Evolutionary conservation across 2,888 invertebrate genomes (phyloP), one percentile per base, ranked within the genome.

Genomic region (Melipona bicolor): DNA sequence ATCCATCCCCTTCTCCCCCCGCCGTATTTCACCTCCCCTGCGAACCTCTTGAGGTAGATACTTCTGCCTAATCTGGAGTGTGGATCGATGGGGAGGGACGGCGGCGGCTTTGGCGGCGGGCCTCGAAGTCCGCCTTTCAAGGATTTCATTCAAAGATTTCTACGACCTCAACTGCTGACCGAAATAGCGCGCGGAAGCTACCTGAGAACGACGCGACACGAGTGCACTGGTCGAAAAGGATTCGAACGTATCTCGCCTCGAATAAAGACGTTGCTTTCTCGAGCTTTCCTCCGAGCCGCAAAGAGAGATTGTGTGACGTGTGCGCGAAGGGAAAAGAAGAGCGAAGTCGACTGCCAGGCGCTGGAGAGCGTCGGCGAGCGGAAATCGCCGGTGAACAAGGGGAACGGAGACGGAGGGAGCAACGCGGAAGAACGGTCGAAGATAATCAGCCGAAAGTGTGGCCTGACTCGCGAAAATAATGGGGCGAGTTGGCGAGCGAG

Each of bases 71-170:
- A 84, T 87, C 83, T 89, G 70, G 72, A 79, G 85, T 77, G 65
- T 68, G 75, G 83, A 87, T 88, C 89, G 87, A 89, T 85, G 83
- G 61, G 67, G 65, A 61, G 61, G 2, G 11, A 61, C 17, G 81
- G 71, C 83, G 75, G 77, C 65, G 75, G 77, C 68, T 87, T 77
- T 76, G 61, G 65, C 50, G 52, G 27, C 56, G 81, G 73, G 77
- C 81, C 77, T 79, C 70, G 74, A 43, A 74, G 77, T 84, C 76
- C 49, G 64, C 27, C 74, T 79, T 69, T 76, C 64, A 73, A 76
- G 88, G 84, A 77, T 85, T 89, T 88, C 82, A 87, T 83, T 88
- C 85, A 87, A 87, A 83, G 80, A 88, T 88, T 72, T 80, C 84
- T 78, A 73, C 69, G 71, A 72, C 75, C 70, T 61, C 73, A 24